Conservation (phyloP, 2,113 vertebrate species). For the Hydrochoerus hydrochaeris region DNA sequence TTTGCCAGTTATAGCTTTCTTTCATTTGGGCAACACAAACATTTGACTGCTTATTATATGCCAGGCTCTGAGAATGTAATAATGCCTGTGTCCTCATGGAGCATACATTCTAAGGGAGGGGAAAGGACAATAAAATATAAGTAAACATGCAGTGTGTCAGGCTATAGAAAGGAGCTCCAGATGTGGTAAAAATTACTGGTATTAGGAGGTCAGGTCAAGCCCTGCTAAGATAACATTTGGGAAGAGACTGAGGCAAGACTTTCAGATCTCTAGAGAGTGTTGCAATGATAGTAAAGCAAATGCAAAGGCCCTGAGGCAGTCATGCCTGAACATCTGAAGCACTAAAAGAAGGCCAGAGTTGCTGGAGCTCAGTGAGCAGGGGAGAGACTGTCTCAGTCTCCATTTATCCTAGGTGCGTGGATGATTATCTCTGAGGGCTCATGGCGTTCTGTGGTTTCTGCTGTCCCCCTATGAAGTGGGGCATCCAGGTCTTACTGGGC, state of each 20-base stretch:
- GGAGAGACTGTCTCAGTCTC: neutral
- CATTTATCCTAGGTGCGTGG: neutral
- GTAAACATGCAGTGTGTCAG: neutral
- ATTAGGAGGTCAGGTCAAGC: neutral
- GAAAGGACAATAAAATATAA: neutral
- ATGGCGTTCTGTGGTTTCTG: neutral
- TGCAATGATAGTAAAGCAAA: neutral
- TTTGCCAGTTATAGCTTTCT: neutral
- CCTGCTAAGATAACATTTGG: neutral
- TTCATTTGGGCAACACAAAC: neutral
- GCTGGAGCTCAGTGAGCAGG: neutral
- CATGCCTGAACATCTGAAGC: rapidly evolving
- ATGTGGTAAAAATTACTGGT: neutral
- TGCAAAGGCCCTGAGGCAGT: neutral
- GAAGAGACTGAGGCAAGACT: neutral
- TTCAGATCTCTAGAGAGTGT: neutral
- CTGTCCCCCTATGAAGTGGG: neutral
- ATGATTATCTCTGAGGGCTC: neutral
- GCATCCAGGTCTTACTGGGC: neutral
- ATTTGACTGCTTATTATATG: rapidly evolving
- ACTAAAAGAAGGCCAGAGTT: neutral
- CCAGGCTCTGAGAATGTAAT: neutral
- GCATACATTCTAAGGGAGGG: neutral
- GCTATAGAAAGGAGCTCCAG: rapidly evolving
- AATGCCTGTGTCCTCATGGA: neutral